Conservation (phyloP, 2,888 invertebrate species). For the Rhorus exstirpatorius region DNA sequence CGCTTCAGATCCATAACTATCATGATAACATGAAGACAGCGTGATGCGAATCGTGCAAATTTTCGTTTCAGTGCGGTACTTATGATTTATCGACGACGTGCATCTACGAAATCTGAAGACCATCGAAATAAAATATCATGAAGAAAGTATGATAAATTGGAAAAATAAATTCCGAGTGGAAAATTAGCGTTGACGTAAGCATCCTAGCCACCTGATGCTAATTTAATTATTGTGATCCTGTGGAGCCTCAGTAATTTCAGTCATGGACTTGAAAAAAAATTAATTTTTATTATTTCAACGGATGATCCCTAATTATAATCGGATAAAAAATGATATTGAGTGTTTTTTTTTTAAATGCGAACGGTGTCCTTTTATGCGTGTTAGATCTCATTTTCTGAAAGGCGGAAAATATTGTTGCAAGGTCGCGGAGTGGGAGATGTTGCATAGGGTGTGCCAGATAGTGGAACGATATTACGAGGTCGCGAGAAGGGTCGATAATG, state of each 20-base stretch:
- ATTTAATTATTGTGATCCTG: too few relatives aligned
- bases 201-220: too few relatives aligned
- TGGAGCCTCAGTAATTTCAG: too few relatives aligned
- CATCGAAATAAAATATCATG: too few relatives aligned
- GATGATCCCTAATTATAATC: not conserved
- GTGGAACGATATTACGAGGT: constrained; percentile 17
- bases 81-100: too few relatives aligned
- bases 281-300: too few relatives aligned
- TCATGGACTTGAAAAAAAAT: too few relatives aligned
- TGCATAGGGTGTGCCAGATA: constrained; percentile 11
- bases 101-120: too few relatives aligned
- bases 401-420: not conserved
- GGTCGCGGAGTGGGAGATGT: not conserved
- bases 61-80: too few relatives aligned
- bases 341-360: not conserved
- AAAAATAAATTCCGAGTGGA: too few relatives aligned
- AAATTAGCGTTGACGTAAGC: too few relatives aligned
- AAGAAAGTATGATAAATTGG: too few relatives aligned
- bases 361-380: not conserved
- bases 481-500: constrained; percentile 55
- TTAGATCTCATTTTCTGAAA: not conserved
- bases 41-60: not conserved
- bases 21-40: not conserved
- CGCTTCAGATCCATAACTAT: not conserved
- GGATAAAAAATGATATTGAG: not conserved